These are phyloP conservation scores for Eristalinus aeneus DNA, from an alignment of 2,888 invertebrate species.

Conservation along the genomic window DNA sequence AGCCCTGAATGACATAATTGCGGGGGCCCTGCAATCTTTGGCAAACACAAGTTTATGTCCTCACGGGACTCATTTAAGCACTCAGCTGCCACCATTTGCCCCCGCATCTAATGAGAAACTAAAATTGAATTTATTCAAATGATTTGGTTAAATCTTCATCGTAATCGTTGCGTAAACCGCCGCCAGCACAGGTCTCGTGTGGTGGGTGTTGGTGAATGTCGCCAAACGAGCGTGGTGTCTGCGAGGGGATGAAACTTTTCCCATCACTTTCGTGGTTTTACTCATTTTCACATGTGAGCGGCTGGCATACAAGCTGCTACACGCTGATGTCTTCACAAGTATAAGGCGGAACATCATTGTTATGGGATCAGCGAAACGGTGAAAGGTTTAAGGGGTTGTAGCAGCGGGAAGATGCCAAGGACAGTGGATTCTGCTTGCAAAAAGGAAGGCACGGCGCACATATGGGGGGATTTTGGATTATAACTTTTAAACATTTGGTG, in stretches of 20 bases:
- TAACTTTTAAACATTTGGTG: neutral
- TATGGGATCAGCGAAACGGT: conserved; percentile 21
- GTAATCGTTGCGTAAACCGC: conserved; percentile 50
- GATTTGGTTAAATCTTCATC: conserved; percentile 34
- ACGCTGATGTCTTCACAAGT: neutral
- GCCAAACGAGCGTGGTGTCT: conserved; percentile 37
- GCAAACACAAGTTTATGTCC: conserved; percentile 7
- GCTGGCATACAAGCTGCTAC: neutral
- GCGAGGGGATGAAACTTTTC: conserved; percentile 59
- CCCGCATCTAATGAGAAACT: neutral
- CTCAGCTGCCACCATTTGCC: neutral
- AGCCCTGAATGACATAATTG: conserved; percentile 12
- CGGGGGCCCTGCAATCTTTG: neutral
- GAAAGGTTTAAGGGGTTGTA: conserved; percentile 37
- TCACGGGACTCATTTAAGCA: conserved; percentile 39
- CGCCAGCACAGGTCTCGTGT: neutral
- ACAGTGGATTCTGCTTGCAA: neutral
- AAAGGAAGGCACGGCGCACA: too few species aligned
- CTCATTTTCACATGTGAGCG: neutral
- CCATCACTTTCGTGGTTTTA: conserved; percentile 53
- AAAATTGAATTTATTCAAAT: conserved; percentile 65
- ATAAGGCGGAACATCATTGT: conserved; percentile 21
- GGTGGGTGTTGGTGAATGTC: neutral
- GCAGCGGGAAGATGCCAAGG: neutral
- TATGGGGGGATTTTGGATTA: neutral